A percentile compares a stretch with the other conserved stretches of the same genome.
These are phyloP conservation scores for Corvus cornix DNA, from an alignment of 2,113 vertebrate genomes.

Conservation along the genomic window DNA sequence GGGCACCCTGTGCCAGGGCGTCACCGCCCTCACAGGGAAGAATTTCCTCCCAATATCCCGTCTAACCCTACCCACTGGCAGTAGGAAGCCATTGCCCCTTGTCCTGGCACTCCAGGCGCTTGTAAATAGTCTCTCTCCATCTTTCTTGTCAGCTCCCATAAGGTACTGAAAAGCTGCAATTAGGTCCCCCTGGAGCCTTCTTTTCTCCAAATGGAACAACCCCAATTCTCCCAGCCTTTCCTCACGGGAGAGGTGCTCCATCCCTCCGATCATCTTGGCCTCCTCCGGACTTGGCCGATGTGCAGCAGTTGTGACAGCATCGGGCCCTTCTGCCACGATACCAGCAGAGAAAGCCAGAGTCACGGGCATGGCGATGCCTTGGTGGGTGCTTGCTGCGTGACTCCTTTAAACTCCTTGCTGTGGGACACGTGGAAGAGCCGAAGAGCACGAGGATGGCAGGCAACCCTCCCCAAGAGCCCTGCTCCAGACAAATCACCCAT, in stretches of 20 bases:
- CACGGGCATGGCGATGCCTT: accelerated
- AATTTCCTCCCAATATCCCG: no score
- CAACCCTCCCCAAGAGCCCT: neutral
- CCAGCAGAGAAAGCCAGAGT: neutral
- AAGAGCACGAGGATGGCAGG: neutral
- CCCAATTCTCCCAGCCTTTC: neutral
- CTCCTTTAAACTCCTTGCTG: neutral
- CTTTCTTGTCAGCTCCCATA: neutral
- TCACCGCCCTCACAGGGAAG: neutral
- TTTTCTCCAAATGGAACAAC: neutral
- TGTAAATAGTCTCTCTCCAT: neutral
- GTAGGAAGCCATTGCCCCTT: neutral
- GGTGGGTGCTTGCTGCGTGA: neutral
- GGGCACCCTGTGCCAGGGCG: neutral
- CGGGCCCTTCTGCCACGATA: neutral
- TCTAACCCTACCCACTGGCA: neutral
- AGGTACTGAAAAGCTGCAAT: neutral
- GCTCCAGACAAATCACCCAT: neutral
- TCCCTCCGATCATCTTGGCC: neutral
- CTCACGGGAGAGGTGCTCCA: neutral
- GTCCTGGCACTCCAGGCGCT: neutral
- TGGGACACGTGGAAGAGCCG: neutral
- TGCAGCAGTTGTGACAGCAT: neutral
- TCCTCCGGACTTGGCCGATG: neutral
- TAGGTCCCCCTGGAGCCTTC: neutral